Conservation (phyloP, 2,888 invertebrate species). For the Callosobruchus maculatus region DNA sequence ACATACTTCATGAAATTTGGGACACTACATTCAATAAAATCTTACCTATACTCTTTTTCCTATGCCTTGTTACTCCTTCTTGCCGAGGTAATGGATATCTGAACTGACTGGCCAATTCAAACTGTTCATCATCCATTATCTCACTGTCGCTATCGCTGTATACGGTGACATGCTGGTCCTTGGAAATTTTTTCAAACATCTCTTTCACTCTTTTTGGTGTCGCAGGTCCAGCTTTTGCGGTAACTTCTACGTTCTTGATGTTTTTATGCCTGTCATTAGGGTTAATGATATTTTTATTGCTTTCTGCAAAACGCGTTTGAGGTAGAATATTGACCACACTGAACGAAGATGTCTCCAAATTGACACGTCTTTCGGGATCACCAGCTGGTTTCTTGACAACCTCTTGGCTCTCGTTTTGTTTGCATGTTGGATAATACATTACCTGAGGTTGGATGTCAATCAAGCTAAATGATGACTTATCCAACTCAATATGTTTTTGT, state of each 20-base stretch:
- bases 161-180: constrained; percentile 2
- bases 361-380: neutral
- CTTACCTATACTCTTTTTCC: neutral
- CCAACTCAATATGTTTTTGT: neutral
- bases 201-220: constrained; percentile 23
- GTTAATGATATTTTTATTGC: constrained; percentile 6
- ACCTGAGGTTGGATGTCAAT: neutral
- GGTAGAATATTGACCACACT: constrained; percentile 11
- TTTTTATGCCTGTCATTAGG: neutral
- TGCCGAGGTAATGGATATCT: neutral
- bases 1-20: too few relatives aligned
- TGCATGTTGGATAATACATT: neutral
- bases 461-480: neutral
- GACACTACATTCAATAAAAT: neutral
- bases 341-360: constrained; percentile 8
- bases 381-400: neutral
- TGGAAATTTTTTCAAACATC: constrained; percentile 23
- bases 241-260: neutral
- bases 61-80: neutral
- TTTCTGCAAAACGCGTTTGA: constrained; percentile 16
- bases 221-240: constrained; percentile 9
- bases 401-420: constrained; percentile 2
- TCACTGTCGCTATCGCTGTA: constrained; percentile 21
- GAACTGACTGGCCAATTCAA: constrained; percentile 11
- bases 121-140: constrained; percentile 25